phyloP scores from a whole-genome alignment of 2,113 vertebrate species.

The Melanerpes formicivorus region DNA sequence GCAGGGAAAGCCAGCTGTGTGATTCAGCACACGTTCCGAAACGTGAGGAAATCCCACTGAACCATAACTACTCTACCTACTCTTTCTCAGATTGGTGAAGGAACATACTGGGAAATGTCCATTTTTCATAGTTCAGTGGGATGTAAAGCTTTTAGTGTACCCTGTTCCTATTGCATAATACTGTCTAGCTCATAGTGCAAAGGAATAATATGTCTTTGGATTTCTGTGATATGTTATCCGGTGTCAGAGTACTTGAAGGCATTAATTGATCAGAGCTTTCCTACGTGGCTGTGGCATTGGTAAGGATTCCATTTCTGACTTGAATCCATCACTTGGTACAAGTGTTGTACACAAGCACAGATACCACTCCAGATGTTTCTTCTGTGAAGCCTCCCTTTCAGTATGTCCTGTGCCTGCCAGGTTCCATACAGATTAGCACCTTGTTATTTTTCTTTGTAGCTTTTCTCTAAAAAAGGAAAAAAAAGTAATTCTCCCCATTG shows the following conservation, averaged over 20 bases:
- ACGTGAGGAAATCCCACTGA: not conserved
- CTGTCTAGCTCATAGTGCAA: not conserved
- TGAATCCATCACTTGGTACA: not conserved
- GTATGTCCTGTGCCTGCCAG: not conserved
- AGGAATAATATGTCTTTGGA: not conserved
- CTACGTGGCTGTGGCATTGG: not conserved
- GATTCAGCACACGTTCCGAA: not conserved
- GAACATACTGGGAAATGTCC: not conserved
- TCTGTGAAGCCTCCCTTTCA: not conserved
- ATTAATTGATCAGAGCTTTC: conserved; percentile 21
- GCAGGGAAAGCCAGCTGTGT: not conserved
- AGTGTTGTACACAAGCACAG: conserved; percentile 19
- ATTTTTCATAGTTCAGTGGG: not conserved
- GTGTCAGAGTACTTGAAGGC: not conserved
- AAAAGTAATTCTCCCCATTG: not conserved
- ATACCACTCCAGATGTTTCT: conserved; percentile 27
- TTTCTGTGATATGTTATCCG: not conserved
- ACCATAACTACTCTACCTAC: not conserved
- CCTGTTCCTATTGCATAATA: not conserved
- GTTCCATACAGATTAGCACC: not conserved
- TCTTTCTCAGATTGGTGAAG: not conserved
- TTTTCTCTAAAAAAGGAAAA: not conserved
- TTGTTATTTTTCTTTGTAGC: not conserved
- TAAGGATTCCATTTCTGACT: not conserved
- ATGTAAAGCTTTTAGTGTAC: not conserved